phyloP scores from a whole-genome alignment of 2,797 vertebrate genomes.

The Austrolebias charrua region DNA sequence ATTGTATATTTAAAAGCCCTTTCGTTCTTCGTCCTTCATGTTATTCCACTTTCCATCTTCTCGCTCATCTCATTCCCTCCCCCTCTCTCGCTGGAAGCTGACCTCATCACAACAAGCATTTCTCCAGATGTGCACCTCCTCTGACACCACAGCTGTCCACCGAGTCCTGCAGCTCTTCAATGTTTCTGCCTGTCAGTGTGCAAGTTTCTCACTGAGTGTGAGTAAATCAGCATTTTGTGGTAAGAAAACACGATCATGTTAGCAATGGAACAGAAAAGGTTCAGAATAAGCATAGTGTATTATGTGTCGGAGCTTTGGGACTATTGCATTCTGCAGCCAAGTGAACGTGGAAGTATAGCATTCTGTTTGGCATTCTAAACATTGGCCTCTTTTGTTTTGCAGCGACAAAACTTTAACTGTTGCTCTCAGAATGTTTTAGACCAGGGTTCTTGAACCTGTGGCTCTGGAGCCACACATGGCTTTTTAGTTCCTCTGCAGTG shows the following conservation, averaged over 20 bases:
- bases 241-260: slow-evolving; percentile 50
- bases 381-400: not conserved
- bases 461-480: no score
- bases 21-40: slow-evolving; percentile 23
- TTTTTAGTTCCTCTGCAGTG: no score
- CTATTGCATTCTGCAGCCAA: slow-evolving; percentile 19
- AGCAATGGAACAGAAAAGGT: slow-evolving; percentile 66
- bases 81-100: slow-evolving; percentile 52
- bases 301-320: slow-evolving; percentile 60
- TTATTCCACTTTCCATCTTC: slow-evolving; percentile 16
- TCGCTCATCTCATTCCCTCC: slow-evolving; percentile 27
- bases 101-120: slow-evolving; percentile 61
- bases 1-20: slow-evolving; percentile 6
- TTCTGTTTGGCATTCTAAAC: not conserved
- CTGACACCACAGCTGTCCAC: slow-evolving; percentile 63
- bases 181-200: slow-evolving; percentile 30
- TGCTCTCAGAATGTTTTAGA: not conserved
- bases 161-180: slow-evolving; percentile 43
- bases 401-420: not conserved
- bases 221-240: slow-evolving; percentile 42
- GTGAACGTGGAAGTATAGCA: not conserved
- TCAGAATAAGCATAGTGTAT: slow-evolving; percentile 66
- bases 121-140: slow-evolving; percentile 73
- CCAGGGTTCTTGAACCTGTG: not conserved
- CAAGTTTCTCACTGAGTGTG: slow-evolving; percentile 9